Evolutionary conservation across 2,113 vertebrate genomes (phyloP).

Genomic region (Epinephelus lanceolatus): DNA sequence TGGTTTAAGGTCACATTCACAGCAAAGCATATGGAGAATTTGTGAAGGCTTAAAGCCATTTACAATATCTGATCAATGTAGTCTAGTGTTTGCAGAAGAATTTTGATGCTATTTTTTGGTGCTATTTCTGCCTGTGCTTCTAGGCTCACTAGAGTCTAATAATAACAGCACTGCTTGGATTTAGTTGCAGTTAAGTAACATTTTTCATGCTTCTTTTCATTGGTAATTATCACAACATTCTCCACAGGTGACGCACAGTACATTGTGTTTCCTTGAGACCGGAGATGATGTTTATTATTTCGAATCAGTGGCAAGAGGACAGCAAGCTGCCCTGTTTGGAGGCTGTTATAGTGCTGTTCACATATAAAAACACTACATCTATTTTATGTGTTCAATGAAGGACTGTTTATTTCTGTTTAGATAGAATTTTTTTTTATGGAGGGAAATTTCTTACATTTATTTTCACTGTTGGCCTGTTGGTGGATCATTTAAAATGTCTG

Average conservation of each 20-base stretch:
- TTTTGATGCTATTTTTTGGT: not conserved
- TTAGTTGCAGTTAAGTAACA: not conserved
- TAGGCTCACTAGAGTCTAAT: not conserved
- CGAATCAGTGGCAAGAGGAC: not conserved
- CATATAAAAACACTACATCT: not conserved
- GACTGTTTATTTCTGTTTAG: not conserved
- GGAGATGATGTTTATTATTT: not conserved
- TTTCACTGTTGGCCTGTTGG: not conserved
- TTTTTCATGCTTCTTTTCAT: not conserved
- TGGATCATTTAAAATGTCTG: not conserved
- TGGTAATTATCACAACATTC: not conserved
- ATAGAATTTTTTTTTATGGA: not conserved
- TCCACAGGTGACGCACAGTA: not conserved
- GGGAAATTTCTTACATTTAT: not conserved
- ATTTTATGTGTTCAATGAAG: not conserved
- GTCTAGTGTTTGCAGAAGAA: not conserved
- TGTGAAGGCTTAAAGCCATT: not conserved
- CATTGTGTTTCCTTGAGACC: not conserved
- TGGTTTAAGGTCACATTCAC: not conserved
- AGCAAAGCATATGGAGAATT: not conserved
- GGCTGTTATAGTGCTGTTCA: not conserved
- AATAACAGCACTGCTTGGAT: not conserved
- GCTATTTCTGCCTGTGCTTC: not conserved
- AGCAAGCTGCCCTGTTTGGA: not conserved
- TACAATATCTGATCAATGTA: not conserved